Evolutionary conservation across 53 echinoderm and acorn worm species (phyloP), one percentile per base, ranked within the genome.

Genomic region (Apostichopus leukothele): DNA sequence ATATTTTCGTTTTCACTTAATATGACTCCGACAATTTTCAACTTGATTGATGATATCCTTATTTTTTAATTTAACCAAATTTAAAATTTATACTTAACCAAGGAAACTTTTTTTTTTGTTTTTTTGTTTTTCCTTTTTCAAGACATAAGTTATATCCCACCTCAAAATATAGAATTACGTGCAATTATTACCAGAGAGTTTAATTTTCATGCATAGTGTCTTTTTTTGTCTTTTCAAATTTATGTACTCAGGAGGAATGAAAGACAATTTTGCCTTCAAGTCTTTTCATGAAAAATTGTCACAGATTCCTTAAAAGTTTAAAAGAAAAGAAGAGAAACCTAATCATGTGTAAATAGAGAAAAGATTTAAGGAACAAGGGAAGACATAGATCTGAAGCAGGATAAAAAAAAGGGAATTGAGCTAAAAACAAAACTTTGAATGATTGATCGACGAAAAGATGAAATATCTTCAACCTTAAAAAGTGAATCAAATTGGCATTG

Each of bases 151-250:
- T 85, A 85, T 85, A 67, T 85, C 85, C 85, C 85, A 85, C 85
- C 85, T 85, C 85, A 85, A 85, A 27, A 67, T 85, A 85, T 85
- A 67, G 85, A 85, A 85, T 63, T 67, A 85, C 16, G 85, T 85
- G 85, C 85, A 85, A 85, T 85, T 63, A 51, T 85, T 66, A 67
- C 85, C 85, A 85, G 85, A 85, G 50, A 67, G 18, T 27, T 11
- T 76, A 60, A 67, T 60, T 85, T 85, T 85, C 85, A 85, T 85
- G 67, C 67, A 85, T 27, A 63, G 9, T 23, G 85, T 85, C 10
- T 84, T 22, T 85, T 85, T 85, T 66, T 67, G 20, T 50, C 53
- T 53, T 79, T 79, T 79, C 57, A 54, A 84, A 83, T 83, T 83
- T 83, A 83, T 83, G 84, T 84, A 84, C 84, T 68, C 80, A 80